Base-by-base conservation (phyloP, 2,888 invertebrate genomes). In the Anorthoa munda region DNA sequence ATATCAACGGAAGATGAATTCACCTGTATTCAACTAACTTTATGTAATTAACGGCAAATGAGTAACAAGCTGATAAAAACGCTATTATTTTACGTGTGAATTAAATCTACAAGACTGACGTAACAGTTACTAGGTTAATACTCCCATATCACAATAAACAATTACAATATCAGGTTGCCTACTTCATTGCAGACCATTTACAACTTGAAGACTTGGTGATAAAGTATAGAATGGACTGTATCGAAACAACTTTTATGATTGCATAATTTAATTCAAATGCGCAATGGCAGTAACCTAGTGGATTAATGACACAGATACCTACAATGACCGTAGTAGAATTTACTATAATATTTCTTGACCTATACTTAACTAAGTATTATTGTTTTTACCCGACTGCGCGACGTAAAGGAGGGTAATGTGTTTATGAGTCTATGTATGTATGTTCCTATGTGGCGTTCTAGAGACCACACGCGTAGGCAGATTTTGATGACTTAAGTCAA, bases 211-310 rank as follows among this genome's bases (percentile, higher is more conserved):
- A 4, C 5, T 51, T 15, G 0, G 23, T 1, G 13, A 67, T 83
- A 81, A 70, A 75, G 75, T 61, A 21, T 84, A 65, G n/a, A 75
- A 21, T 80, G 0, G 17, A 9, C 0, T 23, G 56, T 59, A 9
- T n/a, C n/a, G n/a, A n/a, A 26, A 2, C 45, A 50, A 26, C 50
- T 58, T 39, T 21, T 65, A 39, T 21, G 60, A 80, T 84, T 84
- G 70, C 81, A 75, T 83, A 80, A 80, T 81, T 78, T 53, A 65
- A 81, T 84, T 70, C 21, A 68, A 75, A 58, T 67, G 51, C 56
- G 56, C 66, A 75, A 53, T 60, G 84, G 75, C 84, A 84, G 80
- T 80, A 75, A 81, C 84, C 84, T 75, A 61, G 53, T 65, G 45
- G n/a, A 23, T 9, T 58, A 39, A 53, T 83, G 51, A 79, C 55